Evolutionary conservation across 2,797 vertebrate species (phyloP), one percentile per base, ranked within the genome.

Genomic region (Oophaga sylvatica): DNA sequence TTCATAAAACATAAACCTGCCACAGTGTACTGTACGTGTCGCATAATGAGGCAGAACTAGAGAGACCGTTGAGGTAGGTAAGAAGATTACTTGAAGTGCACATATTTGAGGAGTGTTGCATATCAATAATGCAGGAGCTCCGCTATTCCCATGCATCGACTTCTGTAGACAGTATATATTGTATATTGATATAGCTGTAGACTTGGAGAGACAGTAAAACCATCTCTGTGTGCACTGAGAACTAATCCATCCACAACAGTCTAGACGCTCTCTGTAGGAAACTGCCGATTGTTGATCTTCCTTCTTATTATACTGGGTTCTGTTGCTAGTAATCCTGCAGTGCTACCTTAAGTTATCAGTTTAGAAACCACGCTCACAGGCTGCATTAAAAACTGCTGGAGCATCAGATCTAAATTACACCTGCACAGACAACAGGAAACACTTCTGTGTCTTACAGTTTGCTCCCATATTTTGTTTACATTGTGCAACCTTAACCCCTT

Each of bases 41-140:
- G 73, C 8, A 76, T 76, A 56, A 77, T 56, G 53, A 77, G 17
- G 75, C 45, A 77, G 75, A 57, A 20, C 3, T 7, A 57, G 45
- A n/a, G 22, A 31, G 15, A 6, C n/a, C 48, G 45, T 5, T 56
- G 75, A 26, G 26, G 26, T 26, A n/a, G 22, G 17, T 57, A 57
- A 77, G 48, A 29, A 77, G 22, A 77, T 26, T 77, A 56, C 15
- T 26, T 56, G 75, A 77, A 77, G 75, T 16, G 75, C 75, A 77
- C 75, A 59, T 79, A 79, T 79, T 79, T 79, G 56, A 26, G 31
- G 56, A 19, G 31, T 57, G 53, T 59, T 56, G 26, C 26, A 31
- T 79, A 59, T 79, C 77, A 79, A 59, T 79, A 79, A 79, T 59
- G 48, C 77, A 79, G 56, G 77, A 79, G 53, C 29, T 45, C 41